These are phyloP conservation scores for Acanthoscelides obtectus DNA, from an alignment of 2,888 invertebrate species.

Conservation along the genomic window DNA sequence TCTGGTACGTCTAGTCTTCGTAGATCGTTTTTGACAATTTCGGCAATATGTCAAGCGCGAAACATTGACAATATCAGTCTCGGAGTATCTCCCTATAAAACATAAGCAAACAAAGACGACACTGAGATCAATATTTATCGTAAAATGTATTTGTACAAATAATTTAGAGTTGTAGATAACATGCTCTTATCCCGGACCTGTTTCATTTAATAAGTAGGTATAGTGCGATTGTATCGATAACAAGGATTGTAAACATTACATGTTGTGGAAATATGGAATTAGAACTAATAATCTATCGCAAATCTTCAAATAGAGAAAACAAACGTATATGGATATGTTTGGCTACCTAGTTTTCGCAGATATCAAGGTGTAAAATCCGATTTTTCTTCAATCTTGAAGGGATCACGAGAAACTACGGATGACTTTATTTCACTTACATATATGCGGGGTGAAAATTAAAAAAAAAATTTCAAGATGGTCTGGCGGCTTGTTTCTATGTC, in stretches of 20 bases:
- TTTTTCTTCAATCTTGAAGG: too few species aligned
- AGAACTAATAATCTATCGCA: neutral
- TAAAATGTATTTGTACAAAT: neutral
- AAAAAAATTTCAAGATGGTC: too few species aligned
- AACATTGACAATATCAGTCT: too few species aligned
- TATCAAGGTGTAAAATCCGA: too few species aligned
- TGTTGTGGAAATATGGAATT: neutral
- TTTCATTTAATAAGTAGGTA: neutral
- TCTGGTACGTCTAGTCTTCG: too few species aligned
- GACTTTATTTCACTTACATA: too few species aligned
- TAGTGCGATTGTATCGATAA: neutral
- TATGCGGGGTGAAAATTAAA: too few species aligned
- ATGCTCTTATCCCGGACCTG: neutral
- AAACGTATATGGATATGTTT: neutral
- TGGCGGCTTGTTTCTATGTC: too few species aligned
- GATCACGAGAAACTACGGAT: too few species aligned
- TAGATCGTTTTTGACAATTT: too few species aligned
- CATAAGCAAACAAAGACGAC: neutral
- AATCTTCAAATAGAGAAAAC: neutral
- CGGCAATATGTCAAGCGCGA: too few species aligned
- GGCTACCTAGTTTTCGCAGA: too few species aligned
- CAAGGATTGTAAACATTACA: neutral
- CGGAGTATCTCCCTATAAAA: neutral
- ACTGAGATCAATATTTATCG: neutral
- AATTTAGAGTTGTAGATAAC: neutral